A percentile compares a stretch with the other conserved stretches of the same genome.
Evolutionary conservation across 2,113 vertebrate species (phyloP).

Genomic region (Aythya baeri): DNA sequence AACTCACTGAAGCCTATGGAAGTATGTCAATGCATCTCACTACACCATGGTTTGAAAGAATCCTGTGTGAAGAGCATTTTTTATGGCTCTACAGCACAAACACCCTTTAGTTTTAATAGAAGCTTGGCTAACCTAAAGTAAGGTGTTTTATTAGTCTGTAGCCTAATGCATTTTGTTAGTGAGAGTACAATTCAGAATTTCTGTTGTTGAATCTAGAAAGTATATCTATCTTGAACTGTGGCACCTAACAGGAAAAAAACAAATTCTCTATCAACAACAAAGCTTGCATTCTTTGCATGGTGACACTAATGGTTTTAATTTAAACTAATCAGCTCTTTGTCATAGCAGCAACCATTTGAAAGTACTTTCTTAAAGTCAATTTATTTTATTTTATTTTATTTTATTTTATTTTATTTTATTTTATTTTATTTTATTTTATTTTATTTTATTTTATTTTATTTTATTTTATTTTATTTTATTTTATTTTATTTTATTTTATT

Average conservation of each 20-base stretch:
- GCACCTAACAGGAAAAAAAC: background rate
- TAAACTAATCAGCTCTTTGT: background rate
- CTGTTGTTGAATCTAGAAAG: background rate
- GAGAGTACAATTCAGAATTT: background rate
- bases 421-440: too few species aligned
- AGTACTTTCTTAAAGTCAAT: background rate
- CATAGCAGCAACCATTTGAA: background rate
- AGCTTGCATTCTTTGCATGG: background rate
- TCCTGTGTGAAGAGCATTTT: background rate
- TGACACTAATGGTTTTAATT: background rate
- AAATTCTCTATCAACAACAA: background rate
- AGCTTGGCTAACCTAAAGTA: background rate
- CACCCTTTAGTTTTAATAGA: background rate
- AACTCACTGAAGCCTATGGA: background rate
- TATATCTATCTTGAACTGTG: background rate
- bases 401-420: too few species aligned
- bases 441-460: too few species aligned
- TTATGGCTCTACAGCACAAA: background rate
- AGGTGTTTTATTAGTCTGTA: background rate
- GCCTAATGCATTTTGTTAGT: background rate
- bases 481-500: background rate
- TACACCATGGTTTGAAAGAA: background rate
- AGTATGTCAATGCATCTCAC: background rate
- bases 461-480: too few species aligned
- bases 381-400: too few species aligned